These are phyloP conservation scores for Ostrea denselamellosa DNA, from an alignment of 1,140 invertebrate genomes.

Conservation along the genomic window DNA sequence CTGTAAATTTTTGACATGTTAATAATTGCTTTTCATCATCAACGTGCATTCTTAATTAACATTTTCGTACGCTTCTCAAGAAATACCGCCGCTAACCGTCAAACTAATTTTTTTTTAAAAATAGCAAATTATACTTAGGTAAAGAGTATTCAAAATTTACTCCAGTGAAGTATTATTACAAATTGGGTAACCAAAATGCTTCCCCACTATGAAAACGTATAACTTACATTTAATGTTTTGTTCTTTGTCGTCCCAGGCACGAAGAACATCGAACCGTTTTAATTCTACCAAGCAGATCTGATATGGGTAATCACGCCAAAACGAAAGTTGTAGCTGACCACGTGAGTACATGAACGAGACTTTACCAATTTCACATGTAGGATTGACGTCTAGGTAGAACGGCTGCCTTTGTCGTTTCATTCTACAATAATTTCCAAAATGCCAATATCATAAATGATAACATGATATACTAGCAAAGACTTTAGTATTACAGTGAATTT, in stretches of 20 bases:
- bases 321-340: constrained; percentile 6
- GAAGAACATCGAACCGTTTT: not conserved
- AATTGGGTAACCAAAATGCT: too few species aligned
- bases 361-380: constrained; percentile 13
- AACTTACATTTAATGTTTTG: not conserved
- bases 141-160: too few species aligned
- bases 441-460: not conserved
- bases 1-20: too few species aligned
- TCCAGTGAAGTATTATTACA: too few species aligned
- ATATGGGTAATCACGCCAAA: constrained; percentile 5
- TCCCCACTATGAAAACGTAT: too few species aligned
- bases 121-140: too few species aligned
- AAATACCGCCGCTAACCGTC: too few species aligned
- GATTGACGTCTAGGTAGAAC: not conserved
- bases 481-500: too few species aligned
- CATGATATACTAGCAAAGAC: not conserved
- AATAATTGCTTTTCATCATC: too few species aligned
- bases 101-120: too few species aligned
- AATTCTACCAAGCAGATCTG: constrained; percentile 13
- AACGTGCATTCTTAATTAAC: too few species aligned
- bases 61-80: too few species aligned
- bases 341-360: constrained; percentile 14
- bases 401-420: not conserved
- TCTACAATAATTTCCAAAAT: not conserved
- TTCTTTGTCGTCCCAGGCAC: not conserved